These are phyloP conservation scores for Pyrgus malvae DNA, from an alignment of 2,888 invertebrate genomes.

Conservation along the genomic window DNA sequence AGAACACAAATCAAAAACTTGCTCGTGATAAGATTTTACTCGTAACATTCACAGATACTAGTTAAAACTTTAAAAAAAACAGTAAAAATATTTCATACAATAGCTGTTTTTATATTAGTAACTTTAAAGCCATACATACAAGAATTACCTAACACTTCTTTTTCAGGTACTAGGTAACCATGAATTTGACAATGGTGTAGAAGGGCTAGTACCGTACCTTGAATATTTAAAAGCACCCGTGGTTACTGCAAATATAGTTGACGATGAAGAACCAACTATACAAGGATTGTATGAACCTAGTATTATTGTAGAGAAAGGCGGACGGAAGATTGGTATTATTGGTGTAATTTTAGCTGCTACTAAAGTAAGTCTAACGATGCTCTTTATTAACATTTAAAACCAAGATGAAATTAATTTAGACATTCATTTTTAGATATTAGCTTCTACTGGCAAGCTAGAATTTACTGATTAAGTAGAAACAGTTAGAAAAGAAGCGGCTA, in stretches of 20 bases:
- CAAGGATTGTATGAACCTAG: conserved; percentile 85
- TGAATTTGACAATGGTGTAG: conserved; percentile 90
- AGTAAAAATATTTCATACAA: too few relatives aligned
- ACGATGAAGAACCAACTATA: conserved; percentile 85
- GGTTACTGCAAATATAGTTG: conserved; percentile 89
- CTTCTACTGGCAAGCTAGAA: conserved; percentile 84
- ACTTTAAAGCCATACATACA: too few relatives aligned
- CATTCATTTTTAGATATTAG: conserved; percentile 83
- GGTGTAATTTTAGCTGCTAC: conserved; percentile 83
- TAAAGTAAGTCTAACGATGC: conserved; percentile 57
- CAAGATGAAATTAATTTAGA: too few relatives aligned
- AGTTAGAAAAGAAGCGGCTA: conserved; percentile 84
- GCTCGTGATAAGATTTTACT: too few relatives aligned
- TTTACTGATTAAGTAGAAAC: conserved; percentile 86
- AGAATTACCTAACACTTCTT: too few relatives aligned
- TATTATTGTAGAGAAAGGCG: conserved; percentile 83
- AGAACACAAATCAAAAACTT: too few relatives aligned
- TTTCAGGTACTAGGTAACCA: conserved; percentile 91
- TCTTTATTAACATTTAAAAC: too few relatives aligned
- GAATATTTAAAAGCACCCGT: conserved; percentile 83
- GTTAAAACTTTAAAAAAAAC: too few relatives aligned
- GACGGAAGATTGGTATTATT: conserved; percentile 88
- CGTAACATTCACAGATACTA: too few relatives aligned
- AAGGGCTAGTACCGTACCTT: conserved; percentile 87
- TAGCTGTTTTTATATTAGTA: too few relatives aligned